Percentiles rank a stretch among this genome's conserved stretches.
These are phyloP conservation scores for Acanthopagrus latus DNA, from an alignment of 2,797 vertebrate genomes.

Conservation along the genomic window DNA sequence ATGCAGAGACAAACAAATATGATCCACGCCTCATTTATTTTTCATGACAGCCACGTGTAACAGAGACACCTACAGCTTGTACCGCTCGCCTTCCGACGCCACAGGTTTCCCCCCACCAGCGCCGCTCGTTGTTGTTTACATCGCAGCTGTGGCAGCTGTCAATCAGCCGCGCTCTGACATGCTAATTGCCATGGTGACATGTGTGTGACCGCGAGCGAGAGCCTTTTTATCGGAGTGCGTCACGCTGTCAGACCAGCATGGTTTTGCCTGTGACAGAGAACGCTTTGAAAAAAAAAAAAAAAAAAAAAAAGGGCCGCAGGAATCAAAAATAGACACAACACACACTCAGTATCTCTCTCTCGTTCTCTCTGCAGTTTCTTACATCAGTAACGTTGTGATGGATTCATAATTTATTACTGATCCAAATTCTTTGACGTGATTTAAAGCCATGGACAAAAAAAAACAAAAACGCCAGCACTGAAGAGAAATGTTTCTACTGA, in stretches of 20 bases:
- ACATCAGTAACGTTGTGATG: slow-evolving; percentile 9
- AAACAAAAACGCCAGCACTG: no score
- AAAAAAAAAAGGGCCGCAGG: slow-evolving; percentile 9
- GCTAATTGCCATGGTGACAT: slow-evolving; percentile 76
- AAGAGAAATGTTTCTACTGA: no score
- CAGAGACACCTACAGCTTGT: slow-evolving; percentile 26
- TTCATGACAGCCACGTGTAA: slow-evolving; percentile 33
- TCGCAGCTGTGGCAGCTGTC: slow-evolving; percentile 76
- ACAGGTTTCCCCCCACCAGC: slow-evolving; percentile 25
- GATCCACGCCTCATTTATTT: slow-evolving; percentile 35
- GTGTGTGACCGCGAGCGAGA: slow-evolving; percentile 65
- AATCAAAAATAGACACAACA: slow-evolving; percentile 48
- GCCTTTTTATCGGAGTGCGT: slow-evolving; percentile 66
- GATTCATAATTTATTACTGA: slow-evolving; percentile 3
- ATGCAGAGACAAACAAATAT: slow-evolving; percentile 15
- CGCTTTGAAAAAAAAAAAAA: background rate
- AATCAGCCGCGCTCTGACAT: slow-evolving; percentile 63
- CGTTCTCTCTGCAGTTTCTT: background rate
- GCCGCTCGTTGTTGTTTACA: slow-evolving; percentile 35
- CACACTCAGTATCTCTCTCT: background rate
- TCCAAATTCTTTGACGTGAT: background rate
- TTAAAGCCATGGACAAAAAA: background rate
- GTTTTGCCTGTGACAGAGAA: slow-evolving; percentile 40
- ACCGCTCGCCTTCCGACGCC: slow-evolving; percentile 12
- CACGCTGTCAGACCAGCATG: slow-evolving; percentile 59